Conservation (phyloP, 1,140 invertebrate genomes). For the Drosophila pallidifrons region DNA sequence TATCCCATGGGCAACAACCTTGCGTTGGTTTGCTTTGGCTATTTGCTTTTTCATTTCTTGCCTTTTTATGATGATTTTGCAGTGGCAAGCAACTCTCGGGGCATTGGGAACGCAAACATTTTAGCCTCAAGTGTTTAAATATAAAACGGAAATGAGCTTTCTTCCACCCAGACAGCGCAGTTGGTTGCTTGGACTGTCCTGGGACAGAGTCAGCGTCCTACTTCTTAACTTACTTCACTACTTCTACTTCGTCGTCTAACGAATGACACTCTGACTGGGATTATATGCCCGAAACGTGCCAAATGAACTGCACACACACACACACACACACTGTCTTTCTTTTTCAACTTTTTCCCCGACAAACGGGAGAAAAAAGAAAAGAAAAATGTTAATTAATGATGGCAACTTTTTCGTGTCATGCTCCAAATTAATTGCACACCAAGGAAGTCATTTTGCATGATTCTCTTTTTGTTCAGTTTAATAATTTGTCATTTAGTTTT, state of each 20-base stretch:
- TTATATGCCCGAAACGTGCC: conserved; percentile 59
- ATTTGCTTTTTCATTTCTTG: conserved; percentile 80
- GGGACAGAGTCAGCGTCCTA: conserved; percentile 17
- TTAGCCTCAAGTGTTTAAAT: conserved; percentile 83
- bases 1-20: conserved; percentile 14
- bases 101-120: conserved; percentile 78
- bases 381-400: conserved; percentile 74
- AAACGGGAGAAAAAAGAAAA: conserved; percentile 22
- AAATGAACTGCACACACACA: conserved; percentile 60
- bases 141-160: conserved; percentile 83
- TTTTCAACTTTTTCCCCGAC: neutral
- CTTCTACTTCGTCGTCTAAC: conserved; percentile 17
- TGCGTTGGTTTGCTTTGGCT: conserved; percentile 27
- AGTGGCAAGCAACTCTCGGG: conserved; percentile 41
- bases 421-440: conserved; percentile 71
- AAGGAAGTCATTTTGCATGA: conserved; percentile 50
- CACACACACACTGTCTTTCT: neutral
- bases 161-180: conserved; percentile 22
- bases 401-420: conserved; percentile 70
- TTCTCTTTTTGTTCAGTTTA: conserved; percentile 27
- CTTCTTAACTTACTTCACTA: conserved; percentile 17
- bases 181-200: conserved; percentile 27
- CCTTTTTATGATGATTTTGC: conserved; percentile 80
- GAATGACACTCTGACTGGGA: conserved; percentile 43
- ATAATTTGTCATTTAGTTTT: conserved; percentile 41